Evolutionary conservation across 2,888 invertebrate species (phyloP).

Genomic region (Eristalinus aeneus): DNA sequence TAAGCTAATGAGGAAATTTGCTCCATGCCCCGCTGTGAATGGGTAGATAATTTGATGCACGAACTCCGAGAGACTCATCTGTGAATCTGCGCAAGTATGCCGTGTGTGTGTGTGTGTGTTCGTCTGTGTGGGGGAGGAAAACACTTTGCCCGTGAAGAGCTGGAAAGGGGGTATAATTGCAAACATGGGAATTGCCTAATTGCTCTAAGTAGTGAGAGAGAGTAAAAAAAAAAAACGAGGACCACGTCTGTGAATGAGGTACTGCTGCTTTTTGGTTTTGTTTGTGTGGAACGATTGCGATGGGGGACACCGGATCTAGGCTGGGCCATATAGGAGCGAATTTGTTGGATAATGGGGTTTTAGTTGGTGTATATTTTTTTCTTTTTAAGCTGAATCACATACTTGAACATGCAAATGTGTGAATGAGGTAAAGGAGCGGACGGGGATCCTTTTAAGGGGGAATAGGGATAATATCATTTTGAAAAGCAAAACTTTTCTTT

Average conservation of each 20-base stretch:
- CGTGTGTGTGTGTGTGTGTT: neutral
- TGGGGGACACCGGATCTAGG: neutral
- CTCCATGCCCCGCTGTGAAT: constrained; percentile 34
- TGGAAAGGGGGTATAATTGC: constrained; percentile 75
- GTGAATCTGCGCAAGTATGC: neutral
- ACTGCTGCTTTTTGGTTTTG: neutral
- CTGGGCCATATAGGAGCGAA: constrained; percentile 12
- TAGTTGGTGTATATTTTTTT: constrained; percentile 34
- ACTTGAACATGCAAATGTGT: constrained; percentile 4
- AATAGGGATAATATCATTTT: neutral
- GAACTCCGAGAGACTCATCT: constrained; percentile 4
- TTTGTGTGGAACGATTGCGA: neutral
- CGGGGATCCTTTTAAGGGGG: neutral
- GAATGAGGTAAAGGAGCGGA: neutral
- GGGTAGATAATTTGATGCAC: constrained; percentile 55
- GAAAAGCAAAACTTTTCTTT: neutral
- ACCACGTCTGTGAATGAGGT: neutral
- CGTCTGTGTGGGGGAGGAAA: constrained; percentile 26
- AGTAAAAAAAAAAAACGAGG: neutral
- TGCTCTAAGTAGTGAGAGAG: constrained; percentile 73
- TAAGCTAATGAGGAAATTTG: constrained; percentile 72
- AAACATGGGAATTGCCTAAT: constrained; percentile 79
- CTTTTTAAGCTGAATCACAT: constrained; percentile 11
- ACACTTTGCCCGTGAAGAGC: constrained; percentile 36
- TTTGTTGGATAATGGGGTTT: constrained; percentile 49